Conservation (phyloP, 2,113 vertebrate species). For the Carollia perspicillata region DNA sequence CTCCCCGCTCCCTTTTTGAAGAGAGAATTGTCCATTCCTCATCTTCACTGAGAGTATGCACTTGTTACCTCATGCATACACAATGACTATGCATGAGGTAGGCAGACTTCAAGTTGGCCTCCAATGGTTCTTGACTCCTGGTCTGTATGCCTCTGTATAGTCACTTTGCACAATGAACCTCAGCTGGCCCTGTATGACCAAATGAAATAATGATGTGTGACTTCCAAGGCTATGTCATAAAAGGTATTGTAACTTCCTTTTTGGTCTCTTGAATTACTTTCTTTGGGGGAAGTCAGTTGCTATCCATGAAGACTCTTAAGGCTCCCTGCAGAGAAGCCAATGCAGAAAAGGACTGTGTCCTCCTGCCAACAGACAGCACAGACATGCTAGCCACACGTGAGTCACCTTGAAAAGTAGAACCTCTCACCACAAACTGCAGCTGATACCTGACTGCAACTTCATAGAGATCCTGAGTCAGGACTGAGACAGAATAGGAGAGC, state of each 20-base stretch:
- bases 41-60: background rate
- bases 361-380: background rate
- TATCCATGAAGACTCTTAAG: background rate
- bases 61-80: background rate
- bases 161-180: background rate
- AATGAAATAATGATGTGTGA: background rate
- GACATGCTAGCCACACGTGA: background rate
- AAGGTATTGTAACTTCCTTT: background rate
- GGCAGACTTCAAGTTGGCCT: background rate
- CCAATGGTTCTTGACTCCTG: background rate
- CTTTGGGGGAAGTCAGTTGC: background rate
- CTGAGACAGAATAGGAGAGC: background rate
- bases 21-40: background rate
- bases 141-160: background rate
- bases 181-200: background rate
- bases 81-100: accelerated
- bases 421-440: background rate
- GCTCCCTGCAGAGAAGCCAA: background rate
- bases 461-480: background rate
- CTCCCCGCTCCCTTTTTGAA: background rate
- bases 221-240: background rate
- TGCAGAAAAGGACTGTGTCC: background rate
- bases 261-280: background rate
- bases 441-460: background rate
- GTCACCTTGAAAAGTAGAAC: background rate